These are phyloP conservation scores for Machimus atricapillus DNA, from an alignment of 2,888 invertebrate genomes.

Conservation along the genomic window DNA sequence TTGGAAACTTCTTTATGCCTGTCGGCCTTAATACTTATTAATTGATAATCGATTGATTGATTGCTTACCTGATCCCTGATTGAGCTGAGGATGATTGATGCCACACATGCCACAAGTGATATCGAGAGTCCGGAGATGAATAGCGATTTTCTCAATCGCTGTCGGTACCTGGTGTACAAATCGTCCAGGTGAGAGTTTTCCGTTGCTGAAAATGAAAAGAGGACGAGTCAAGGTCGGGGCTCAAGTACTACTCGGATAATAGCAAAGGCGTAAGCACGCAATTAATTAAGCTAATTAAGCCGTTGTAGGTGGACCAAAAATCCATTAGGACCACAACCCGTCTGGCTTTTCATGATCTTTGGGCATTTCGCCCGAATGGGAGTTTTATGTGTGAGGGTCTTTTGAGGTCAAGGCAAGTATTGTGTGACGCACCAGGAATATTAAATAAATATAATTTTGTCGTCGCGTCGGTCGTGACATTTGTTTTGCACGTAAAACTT, in stretches of 20 bases:
- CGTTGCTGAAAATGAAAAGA: conserved; percentile 52
- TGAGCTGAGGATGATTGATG: conserved; percentile 58
- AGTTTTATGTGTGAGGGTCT: neutral
- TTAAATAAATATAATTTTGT: neutral
- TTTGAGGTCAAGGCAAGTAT: neutral
- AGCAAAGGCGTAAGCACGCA: neutral
- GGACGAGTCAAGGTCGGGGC: neutral
- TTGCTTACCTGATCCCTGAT: conserved; percentile 56
- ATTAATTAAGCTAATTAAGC: neutral
- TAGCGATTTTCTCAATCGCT: conserved; percentile 61
- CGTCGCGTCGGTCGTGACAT: neutral
- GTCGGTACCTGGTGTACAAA: conserved; percentile 62
- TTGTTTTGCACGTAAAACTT: neutral
- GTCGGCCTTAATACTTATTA: neutral
- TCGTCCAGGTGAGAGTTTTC: conserved; percentile 62
- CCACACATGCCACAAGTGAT: conserved; percentile 59
- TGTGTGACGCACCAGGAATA: neutral
- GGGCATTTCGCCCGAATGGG: neutral
- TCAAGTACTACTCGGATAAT: neutral
- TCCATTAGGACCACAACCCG: neutral
- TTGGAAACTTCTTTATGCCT: neutral
- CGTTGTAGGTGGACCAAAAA: neutral
- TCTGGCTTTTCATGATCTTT: neutral
- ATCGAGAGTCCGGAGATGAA: conserved; percentile 61
- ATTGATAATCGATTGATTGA: neutral